Conservation (phyloP, 1,140 invertebrate genomes). For the Atta texana region DNA sequence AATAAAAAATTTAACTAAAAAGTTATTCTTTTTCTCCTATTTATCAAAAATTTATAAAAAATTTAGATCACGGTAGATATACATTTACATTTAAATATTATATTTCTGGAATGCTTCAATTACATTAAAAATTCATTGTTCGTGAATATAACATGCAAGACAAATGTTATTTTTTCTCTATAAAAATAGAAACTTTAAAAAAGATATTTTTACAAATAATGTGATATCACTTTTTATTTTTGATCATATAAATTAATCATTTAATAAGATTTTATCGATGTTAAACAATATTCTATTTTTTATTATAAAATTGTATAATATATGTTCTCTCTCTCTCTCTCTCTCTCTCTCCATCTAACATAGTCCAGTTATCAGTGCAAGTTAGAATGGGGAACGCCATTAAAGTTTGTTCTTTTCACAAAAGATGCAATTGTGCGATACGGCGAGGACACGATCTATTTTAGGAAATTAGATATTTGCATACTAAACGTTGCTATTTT, state of each 20-base stretch:
- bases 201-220: background rate
- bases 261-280: background rate
- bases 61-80: background rate
- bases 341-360: background rate
- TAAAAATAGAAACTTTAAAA: background rate
- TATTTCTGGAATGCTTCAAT: background rate
- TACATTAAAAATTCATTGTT: background rate
- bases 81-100: slow-evolving; percentile 1
- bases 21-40: background rate
- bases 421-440: slow-evolving; percentile 13
- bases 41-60: background rate
- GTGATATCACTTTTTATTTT: background rate
- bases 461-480: slow-evolving; percentile 41
- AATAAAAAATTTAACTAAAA: background rate
- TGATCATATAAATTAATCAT: background rate
- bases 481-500: slow-evolving; percentile 46
- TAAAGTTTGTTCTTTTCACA: background rate
- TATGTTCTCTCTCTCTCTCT: background rate
- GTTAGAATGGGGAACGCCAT: background rate
- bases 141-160: background rate
- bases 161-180: background rate
- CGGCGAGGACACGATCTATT: slow-evolving; percentile 14
- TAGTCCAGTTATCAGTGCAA: background rate
- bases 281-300: background rate
- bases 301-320: background rate